phyloP scores from a whole-genome alignment of 2,797 vertebrate species.

The Naso thynnoides region DNA sequence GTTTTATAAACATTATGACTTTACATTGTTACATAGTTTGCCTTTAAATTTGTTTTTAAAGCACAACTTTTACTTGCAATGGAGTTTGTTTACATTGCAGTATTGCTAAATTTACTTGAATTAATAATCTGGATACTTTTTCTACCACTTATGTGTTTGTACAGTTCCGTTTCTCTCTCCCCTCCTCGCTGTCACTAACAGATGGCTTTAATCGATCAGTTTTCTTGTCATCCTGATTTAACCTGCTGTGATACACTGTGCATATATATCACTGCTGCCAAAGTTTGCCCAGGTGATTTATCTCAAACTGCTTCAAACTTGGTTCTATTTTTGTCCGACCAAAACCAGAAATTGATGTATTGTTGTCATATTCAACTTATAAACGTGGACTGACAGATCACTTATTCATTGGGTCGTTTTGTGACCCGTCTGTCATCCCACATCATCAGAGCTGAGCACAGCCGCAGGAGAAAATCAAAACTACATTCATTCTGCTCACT shows the following conservation, averaged over 20 bases:
- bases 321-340: not conserved
- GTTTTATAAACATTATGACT: too few relatives aligned
- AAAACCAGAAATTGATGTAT: conserved; percentile 20
- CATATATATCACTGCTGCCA: not conserved
- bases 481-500: conserved; percentile 18
- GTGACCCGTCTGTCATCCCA: conserved; percentile 19
- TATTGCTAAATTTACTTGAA: too few relatives aligned
- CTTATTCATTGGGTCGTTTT: conserved; percentile 8
- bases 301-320: not conserved
- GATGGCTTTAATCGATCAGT: conserved; percentile 7
- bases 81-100: too few relatives aligned
- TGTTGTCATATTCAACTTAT: not conserved
- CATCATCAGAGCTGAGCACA: conserved; percentile 1
- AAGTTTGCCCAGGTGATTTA: not conserved
- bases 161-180: too few relatives aligned
- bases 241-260: not conserved
- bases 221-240: conserved; percentile 14
- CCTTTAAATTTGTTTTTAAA: too few relatives aligned
- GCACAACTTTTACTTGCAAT: too few relatives aligned
- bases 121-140: too few relatives aligned
- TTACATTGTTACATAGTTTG: too few relatives aligned
- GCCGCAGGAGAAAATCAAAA: conserved; percentile 27
- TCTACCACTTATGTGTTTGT: too few relatives aligned
- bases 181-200: not conserved
- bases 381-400: conserved; percentile 16